These are phyloP conservation scores for Motacilla alba DNA, from an alignment of 2,113 vertebrate genomes.

Conservation along the genomic window DNA sequence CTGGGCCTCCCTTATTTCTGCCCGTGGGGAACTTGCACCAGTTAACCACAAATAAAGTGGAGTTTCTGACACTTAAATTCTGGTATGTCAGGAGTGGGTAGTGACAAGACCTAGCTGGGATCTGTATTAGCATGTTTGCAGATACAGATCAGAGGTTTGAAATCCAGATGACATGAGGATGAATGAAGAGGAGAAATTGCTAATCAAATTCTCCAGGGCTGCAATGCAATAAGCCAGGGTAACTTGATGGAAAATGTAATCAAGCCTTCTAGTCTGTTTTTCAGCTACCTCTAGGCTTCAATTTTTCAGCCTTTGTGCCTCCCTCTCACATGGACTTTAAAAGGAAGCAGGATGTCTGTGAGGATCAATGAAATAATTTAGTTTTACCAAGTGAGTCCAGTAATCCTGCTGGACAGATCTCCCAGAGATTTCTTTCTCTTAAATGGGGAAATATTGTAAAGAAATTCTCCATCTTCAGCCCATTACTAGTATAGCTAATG, in stretches of 20 bases:
- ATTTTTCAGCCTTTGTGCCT: not conserved
- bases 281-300: not conserved
- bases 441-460: not conserved
- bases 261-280: conserved; percentile 16
- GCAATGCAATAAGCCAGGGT: conserved; percentile 11
- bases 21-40: not conserved
- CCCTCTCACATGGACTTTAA: not conserved
- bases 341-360: not conserved
- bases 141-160: not conserved
- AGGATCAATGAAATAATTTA: not conserved
- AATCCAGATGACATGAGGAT: conserved; percentile 1
- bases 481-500: not conserved
- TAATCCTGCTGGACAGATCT: not conserved
- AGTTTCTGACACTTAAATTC: not conserved
- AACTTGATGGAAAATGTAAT: conserved; percentile 49
- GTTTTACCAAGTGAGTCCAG: not conserved
- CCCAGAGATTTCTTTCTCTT: not conserved
- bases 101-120: not conserved
- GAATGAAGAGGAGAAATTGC: conserved; percentile 24
- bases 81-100: not conserved
- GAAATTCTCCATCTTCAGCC: not conserved
- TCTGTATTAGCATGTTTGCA: conserved; percentile 6
- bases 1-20: not conserved
- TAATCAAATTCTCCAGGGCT: conserved; percentile 26
- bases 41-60: not conserved